Evolutionary conservation across 2,113 vertebrate species (phyloP).

Genomic region (Antennarius striatus): DNA sequence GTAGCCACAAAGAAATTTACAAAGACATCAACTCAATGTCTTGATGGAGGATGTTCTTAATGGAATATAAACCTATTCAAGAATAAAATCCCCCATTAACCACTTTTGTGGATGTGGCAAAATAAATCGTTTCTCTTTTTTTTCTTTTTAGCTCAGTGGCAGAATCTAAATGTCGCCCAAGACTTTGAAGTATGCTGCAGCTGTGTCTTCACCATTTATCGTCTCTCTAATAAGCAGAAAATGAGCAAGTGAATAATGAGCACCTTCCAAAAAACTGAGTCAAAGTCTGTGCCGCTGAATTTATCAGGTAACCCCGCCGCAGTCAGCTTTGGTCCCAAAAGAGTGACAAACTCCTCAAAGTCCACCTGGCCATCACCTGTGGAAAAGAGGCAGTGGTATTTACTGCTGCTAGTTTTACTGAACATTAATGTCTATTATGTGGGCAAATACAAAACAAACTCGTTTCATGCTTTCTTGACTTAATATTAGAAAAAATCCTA

Average conservation of each 20-base stretch:
- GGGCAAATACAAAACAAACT: conserved; percentile 1
- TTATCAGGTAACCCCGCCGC: conserved; percentile 93
- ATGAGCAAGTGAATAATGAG: conserved; percentile 48
- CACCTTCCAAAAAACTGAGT: conserved; percentile 99
- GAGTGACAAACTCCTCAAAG: conserved; percentile 97
- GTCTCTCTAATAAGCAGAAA: conserved; percentile 44
- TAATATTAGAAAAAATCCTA: background rate
- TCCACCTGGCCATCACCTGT: conserved; percentile 96
- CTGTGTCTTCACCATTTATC: background rate
- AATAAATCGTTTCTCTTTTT: conserved; percentile 26
- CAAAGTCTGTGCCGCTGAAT: conserved; percentile 93
- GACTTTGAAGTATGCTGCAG: conserved; percentile 9
- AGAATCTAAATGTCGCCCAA: conserved; percentile 4
- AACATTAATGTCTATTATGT: background rate
- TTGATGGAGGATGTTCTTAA: conserved; percentile 6
- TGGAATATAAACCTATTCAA: conserved; percentile 15
- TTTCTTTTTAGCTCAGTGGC: background rate
- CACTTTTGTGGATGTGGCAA: conserved; percentile 7
- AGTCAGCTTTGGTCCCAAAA: conserved; percentile 95
- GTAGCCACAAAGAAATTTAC: background rate
- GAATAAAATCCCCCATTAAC: conserved; percentile 30
- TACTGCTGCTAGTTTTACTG: background rate
- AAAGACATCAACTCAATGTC: conserved; percentile 6
- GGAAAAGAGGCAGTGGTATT: conserved; percentile 19
- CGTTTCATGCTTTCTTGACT: background rate